Conservation (phyloP, 2,113 vertebrate species). For the Coptodon bakossiorum region DNA sequence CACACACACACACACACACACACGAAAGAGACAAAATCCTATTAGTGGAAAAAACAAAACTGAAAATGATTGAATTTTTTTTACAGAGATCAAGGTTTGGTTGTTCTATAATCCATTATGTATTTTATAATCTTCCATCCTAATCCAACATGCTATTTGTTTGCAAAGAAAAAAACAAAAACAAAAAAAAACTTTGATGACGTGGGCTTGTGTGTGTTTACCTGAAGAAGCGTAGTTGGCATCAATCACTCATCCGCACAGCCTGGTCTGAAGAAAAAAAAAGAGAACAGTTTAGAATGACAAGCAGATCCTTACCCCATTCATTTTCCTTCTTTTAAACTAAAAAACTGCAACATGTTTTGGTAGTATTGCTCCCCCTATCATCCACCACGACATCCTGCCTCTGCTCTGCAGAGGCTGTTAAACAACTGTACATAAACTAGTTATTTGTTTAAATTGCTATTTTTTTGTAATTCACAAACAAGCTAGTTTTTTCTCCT, state of each 20-base stretch:
- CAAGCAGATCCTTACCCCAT: not conserved
- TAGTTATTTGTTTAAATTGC: not conserved
- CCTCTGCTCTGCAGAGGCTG: not conserved
- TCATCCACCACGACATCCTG: not conserved
- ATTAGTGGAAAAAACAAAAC: not conserved
- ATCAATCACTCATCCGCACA: slow-evolving; percentile 75
- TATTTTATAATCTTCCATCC: not conserved
- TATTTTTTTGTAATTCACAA: not conserved
- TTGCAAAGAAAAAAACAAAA: not conserved
- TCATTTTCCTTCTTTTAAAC: not conserved
- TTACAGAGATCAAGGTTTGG: not conserved
- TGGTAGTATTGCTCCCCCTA: not conserved
- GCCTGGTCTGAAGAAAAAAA: slow-evolving; percentile 34
- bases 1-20: not conserved
- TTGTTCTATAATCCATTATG: not conserved
- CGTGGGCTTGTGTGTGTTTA: slow-evolving; percentile 10
- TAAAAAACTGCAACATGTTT: not conserved
- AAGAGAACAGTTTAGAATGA: not conserved
- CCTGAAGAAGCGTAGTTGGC: slow-evolving; percentile 63
- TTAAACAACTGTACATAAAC: not conserved
- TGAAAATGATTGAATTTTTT: not conserved
- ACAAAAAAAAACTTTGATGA: not conserved
- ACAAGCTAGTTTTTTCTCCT: not conserved
- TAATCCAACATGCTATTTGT: slow-evolving; percentile 4
- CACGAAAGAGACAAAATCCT: not conserved